Conservation (phyloP, 2,797 vertebrate species). For the Bovichtus variegatus region DNA sequence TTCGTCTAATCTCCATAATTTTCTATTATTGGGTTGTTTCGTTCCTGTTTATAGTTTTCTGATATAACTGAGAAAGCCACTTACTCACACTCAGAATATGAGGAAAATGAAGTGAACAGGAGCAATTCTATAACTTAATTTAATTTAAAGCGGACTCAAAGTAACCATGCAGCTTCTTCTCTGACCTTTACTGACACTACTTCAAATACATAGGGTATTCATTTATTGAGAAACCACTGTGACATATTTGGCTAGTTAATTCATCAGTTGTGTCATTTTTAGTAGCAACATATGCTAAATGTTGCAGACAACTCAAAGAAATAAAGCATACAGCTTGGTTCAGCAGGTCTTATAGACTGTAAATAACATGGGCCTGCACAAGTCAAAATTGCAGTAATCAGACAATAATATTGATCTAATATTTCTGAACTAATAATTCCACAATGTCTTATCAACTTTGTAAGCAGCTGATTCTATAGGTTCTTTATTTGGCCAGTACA, state of each 20-base stretch:
- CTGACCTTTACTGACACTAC: not conserved
- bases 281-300: not conserved
- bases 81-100: not conserved
- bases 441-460: not conserved
- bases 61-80: not conserved
- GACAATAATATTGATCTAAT: not conserved
- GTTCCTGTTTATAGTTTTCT: not conserved
- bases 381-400: slow-evolving; percentile 4
- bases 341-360: not conserved
- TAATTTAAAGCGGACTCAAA: not conserved
- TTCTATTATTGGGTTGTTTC: not conserved
- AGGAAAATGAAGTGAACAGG: not conserved
- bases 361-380: not conserved
- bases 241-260: not conserved
- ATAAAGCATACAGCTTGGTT: not conserved
- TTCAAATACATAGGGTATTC: not conserved
- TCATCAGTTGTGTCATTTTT: not conserved
- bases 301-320: not conserved
- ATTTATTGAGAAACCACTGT: not conserved
- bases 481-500: not conserved
- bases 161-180: not conserved
- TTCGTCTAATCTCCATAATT: not conserved
- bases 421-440: not conserved
- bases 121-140: not conserved
- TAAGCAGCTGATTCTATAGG: not conserved